Evolutionary conservation across 2,888 invertebrate species (phyloP), one percentile per base, ranked within the genome.

Genomic region (Athripsodes cinereus): DNA sequence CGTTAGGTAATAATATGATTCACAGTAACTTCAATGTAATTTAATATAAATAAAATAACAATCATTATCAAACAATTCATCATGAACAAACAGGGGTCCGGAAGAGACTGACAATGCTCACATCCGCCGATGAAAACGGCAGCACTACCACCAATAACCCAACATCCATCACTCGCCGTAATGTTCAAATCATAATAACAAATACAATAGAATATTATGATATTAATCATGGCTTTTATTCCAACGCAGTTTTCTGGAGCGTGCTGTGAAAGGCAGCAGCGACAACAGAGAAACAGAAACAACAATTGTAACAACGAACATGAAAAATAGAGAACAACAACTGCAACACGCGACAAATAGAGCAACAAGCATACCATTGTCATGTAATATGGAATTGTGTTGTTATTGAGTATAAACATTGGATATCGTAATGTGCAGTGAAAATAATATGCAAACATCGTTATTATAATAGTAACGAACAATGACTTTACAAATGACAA

Each of bases 171-270:
- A n/a, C n/a, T n/a, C n/a, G n/a, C n/a, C n/a, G n/a, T n/a, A n/a
- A n/a, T n/a, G n/a, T n/a, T n/a, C n/a, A n/a, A n/a, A n/a, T n/a
- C n/a, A n/a, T n/a, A n/a, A n/a, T n/a, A n/a, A n/a, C 53, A 53
- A 60, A 53, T 60, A 47, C 57, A 26, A 26, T 6, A 26, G 3
- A 6, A 26, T 26, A 26, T 26, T 26, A 6, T 26, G 5, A 10
- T 26, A 6, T 3, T 26, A 26, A 26, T 26, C 3, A 26, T 26
- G 10, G 26, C 26, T 26, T 10, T 26, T 26, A 3, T 3, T 26
- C 56, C 60, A 59, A 59, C 22, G 57, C 50, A 44, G 57, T 51
- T 60, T 53, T 60, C 57, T 54, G 53, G 60, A 60, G 53, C 60
- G 57, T 57, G 60, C 57, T 52, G 21, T 51, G 58, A 26, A 20